Base-by-base conservation (phyloP, 2,888 invertebrate genomes). In the Cheilosia soror region DNA sequence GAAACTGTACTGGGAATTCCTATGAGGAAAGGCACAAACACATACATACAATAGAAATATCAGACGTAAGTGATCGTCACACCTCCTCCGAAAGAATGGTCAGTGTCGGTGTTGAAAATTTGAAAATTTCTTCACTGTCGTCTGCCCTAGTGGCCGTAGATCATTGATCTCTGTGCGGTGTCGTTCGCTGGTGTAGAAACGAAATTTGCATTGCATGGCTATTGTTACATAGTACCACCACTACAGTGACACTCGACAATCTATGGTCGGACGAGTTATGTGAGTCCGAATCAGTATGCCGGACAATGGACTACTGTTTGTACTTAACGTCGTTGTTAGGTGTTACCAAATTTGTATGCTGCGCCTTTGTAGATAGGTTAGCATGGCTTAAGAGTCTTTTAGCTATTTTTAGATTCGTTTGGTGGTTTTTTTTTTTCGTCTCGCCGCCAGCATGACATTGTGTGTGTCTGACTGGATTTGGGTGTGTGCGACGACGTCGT, bases 191-290 rank as follows among this genome's bases (percentile, higher is more conserved):
- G 57, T 68, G 77, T 75, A 69, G 84, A 84, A 79, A 84, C 79
- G 84, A 84, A 84, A 84, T 84, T 84, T 79, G 79, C 79, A 75
- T 84, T 75, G 79, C 75, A 75, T 76, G 65, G 65, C 60, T 42
- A 75, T 84, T 71, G 84, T 84, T 84, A 84, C 84, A 84, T 84
- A 76, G 79, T 53, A 58, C 65, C 83, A 68, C 55, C 27, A 42
- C 44, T 20, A 49, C 49, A 40, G 6, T 29, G 29, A 15, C 57
- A 33, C 25, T 13, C 25, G 9, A 65, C 58, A 65, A 68, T 68
- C 68, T 44, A 20, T 31, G 44, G 37, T 31, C 49, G 40, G 5
- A 40, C n/a, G 51, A 47, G 83, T 84, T 84, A 84, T 84, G 51
- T 79, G 84, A 79, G 53, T 76, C 58, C 49, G 25, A 72, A 83